These are phyloP conservation scores for Gopherus flavomarginatus DNA, from an alignment of 2,113 vertebrate genomes.

Conservation along the genomic window DNA sequence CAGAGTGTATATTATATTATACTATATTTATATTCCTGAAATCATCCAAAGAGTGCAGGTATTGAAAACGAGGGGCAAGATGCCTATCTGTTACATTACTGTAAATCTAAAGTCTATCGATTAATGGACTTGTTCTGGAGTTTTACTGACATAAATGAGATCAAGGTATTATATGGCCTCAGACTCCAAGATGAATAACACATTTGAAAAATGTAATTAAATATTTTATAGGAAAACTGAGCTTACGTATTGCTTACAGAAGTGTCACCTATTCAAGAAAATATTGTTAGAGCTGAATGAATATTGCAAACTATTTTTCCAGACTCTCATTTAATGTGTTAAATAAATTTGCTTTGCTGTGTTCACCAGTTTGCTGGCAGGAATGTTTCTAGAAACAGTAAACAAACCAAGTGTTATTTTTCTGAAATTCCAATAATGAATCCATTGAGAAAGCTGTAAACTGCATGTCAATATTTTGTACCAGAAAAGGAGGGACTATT, in stretches of 20 bases:
- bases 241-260: neutral
- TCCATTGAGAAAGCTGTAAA: constrained; percentile 31
- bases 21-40: neutral
- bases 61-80: neutral
- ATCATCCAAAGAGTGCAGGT: neutral
- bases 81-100: neutral
- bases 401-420: neutral
- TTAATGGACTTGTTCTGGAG: neutral
- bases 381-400: constrained; percentile 8
- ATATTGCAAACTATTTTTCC: neutral
- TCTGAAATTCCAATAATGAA: neutral
- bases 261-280: neutral
- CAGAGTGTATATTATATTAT: neutral
- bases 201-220: neutral
- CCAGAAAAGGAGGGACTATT: constrained; percentile 14
- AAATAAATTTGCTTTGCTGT: neutral
- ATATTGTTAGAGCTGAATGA: neutral
- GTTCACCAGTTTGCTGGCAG: neutral
- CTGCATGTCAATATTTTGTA: constrained; percentile 3
- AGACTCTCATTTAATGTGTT: neutral
- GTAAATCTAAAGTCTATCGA: neutral
- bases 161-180: neutral
- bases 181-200: neutral
- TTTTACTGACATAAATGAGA: neutral
- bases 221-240: neutral